phyloP scores from a whole-genome alignment of 2,113 vertebrate species.

The Archilochus colubris region DNA sequence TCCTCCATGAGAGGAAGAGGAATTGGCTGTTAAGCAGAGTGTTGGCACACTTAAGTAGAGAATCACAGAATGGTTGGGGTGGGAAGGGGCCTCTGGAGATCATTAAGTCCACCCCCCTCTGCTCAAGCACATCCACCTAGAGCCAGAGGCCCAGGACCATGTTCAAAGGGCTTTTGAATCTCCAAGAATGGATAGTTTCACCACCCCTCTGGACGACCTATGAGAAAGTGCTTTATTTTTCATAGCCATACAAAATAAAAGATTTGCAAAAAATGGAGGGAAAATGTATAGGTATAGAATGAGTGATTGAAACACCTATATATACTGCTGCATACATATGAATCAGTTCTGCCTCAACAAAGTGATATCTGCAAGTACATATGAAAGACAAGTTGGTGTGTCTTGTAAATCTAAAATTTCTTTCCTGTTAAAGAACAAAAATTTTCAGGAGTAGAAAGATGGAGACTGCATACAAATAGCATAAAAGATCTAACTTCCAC shows the following conservation, averaged over 20 bases:
- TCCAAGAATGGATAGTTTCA: neutral
- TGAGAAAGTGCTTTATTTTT: neutral
- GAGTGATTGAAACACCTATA: neutral
- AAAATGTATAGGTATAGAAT: neutral
- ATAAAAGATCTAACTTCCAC: neutral
- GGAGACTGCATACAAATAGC: neutral
- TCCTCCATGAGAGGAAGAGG: neutral
- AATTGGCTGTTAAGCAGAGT: neutral
- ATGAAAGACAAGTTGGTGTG: neutral
- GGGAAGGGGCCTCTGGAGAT: neutral
- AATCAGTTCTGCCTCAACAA: neutral
- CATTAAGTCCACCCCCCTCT: neutral
- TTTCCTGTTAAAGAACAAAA: neutral
- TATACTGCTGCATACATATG: neutral
- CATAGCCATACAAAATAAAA: neutral
- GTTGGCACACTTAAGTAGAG: neutral
- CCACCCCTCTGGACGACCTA: neutral
- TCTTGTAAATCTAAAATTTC: neutral
- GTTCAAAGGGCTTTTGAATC: neutral
- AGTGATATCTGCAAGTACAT: neutral
- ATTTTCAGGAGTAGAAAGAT: neutral
- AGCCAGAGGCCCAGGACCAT: neutral
- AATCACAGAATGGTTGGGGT: neutral
- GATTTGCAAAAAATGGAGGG: neutral
- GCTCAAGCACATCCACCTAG: neutral